phyloP scores from a whole-genome alignment of 2,797 vertebrate species.

The Clarias pachynema region DNA sequence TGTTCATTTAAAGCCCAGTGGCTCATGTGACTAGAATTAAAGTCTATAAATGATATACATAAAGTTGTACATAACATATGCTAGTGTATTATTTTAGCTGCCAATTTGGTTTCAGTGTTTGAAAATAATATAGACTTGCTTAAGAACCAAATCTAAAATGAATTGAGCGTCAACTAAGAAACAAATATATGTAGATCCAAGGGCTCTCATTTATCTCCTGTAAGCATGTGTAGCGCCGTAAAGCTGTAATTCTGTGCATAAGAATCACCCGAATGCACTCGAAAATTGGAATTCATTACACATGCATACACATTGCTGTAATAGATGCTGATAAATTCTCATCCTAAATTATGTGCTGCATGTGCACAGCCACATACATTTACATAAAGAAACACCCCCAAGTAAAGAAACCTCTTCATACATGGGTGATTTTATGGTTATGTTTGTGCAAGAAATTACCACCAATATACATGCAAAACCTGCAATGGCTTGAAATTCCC shows the following conservation, averaged over 20 bases:
- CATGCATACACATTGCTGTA: neutral
- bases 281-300: neutral
- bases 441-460: neutral
- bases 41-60: neutral
- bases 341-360: neutral
- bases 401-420: neutral
- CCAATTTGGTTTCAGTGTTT: neutral
- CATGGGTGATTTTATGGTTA: neutral
- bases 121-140: neutral
- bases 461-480: neutral
- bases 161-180: neutral
- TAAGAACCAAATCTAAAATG: neutral
- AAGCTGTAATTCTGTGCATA: constrained; percentile 1
- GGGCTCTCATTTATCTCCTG: neutral
- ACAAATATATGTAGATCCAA: neutral
- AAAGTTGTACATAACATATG: neutral
- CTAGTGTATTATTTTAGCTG: neutral
- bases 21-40: constrained; percentile 20
- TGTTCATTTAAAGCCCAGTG: neutral
- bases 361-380: neutral
- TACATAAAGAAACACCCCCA: neutral
- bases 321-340: neutral
- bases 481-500: neutral
- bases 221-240: too few species aligned
- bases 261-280: neutral